Conservation (phyloP, 92 coral and sea anemone species). For the Hydrozoanthus gracilis region DNA sequence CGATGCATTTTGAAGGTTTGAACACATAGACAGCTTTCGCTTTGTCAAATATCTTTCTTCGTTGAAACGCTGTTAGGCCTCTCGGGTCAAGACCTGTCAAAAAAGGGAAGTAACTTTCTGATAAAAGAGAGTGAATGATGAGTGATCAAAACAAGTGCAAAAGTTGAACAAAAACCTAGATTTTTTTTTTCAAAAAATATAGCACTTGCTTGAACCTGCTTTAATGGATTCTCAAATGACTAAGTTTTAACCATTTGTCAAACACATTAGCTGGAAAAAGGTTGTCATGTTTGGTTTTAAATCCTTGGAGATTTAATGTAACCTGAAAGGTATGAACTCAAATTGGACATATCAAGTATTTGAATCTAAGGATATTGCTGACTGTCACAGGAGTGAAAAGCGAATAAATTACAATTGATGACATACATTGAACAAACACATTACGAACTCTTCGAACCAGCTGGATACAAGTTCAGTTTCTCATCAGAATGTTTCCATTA, state of each 20-base stretch:
- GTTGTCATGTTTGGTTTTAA: conserved; percentile 54
- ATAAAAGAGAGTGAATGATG: conserved; percentile 32
- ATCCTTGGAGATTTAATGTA: conserved; percentile 64
- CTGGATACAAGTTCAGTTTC: conserved; percentile 77
- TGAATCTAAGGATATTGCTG: conserved; percentile 82
- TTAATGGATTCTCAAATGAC: conserved; percentile 46
- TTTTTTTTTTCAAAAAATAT: neutral
- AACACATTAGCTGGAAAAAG: conserved; percentile 38
- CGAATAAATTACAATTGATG: conserved; percentile 86
- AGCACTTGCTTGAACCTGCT: conserved; percentile 30
- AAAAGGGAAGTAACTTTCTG: conserved; percentile 39
- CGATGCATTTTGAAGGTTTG: neutral
- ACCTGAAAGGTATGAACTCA: conserved; percentile 70
- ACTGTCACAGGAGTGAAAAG: conserved; percentile 65
- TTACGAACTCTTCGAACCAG: conserved; percentile 82
- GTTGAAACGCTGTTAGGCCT: conserved; percentile 29
- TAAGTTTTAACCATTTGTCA: conserved; percentile 32
- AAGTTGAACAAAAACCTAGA: conserved; percentile 28
- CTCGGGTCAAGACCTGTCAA: conserved; percentile 43
- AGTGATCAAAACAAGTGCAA: conserved; percentile 33
- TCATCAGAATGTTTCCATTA: conserved; percentile 75
- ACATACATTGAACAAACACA: conserved; percentile 96
- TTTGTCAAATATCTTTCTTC: conserved; percentile 27
- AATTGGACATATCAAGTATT: conserved; percentile 78
- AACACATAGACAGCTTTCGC: conserved; percentile 16